These are phyloP conservation scores for Misgurnus mizolepis DNA, from an alignment of 2,113 vertebrate genomes.

Conservation along the genomic window DNA sequence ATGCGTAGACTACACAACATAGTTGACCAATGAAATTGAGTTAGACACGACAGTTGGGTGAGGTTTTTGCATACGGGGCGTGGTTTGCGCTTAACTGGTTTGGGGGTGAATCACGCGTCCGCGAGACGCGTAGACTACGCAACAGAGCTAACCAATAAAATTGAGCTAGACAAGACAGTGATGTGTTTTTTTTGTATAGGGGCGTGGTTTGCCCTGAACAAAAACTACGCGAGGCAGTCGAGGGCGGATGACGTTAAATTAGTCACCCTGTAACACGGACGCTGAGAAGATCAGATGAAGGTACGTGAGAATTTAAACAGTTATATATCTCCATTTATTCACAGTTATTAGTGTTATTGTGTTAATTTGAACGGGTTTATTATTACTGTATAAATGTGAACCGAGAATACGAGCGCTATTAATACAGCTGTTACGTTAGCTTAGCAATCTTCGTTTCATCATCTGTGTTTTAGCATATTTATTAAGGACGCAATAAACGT, in stretches of 20 bases:
- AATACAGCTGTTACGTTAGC: conserved; percentile 19
- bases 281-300: conserved; percentile 21
- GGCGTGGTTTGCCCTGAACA: too few species aligned
- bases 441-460: background rate
- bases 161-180: too few species aligned
- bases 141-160: too few species aligned
- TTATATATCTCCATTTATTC: background rate
- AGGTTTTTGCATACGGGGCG: too few species aligned
- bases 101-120: too few species aligned
- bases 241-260: conserved; percentile 25
- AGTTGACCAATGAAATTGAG: too few species aligned
- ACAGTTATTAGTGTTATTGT: background rate
- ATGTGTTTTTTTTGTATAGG: too few species aligned
- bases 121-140: too few species aligned
- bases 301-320: background rate
- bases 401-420: background rate
- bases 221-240: background rate
- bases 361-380: background rate
- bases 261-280: background rate
- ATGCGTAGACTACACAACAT: too few species aligned
- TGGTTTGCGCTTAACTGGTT: too few species aligned
- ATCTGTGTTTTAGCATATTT: background rate
- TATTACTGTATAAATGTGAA: background rate
- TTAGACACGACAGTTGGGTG: too few species aligned
- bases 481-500: background rate